phyloP scores from a whole-genome alignment of 2,888 invertebrate genomes.

The Ophion obscuratus region DNA sequence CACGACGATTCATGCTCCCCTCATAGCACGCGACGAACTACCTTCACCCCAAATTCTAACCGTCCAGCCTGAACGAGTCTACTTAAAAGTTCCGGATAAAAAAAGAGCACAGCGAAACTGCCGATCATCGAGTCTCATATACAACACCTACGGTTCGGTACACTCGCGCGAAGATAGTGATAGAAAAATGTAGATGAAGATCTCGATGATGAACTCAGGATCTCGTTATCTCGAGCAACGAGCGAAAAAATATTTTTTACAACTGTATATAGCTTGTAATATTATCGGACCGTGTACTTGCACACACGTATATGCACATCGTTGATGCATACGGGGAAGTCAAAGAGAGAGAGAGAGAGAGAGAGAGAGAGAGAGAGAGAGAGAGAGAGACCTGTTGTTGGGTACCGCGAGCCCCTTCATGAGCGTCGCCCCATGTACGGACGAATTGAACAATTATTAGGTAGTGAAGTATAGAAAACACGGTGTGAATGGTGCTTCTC shows the following conservation, averaged over 20 bases:
- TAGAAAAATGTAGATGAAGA: too few species aligned
- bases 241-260: background rate
- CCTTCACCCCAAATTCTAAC: slow-evolving; percentile 13
- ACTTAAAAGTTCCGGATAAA: slow-evolving; percentile 5
- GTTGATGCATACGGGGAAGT: background rate
- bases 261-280: too few species aligned
- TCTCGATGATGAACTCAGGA: too few species aligned
- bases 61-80: background rate
- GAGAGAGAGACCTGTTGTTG: background rate
- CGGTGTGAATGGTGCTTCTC: slow-evolving; percentile 76
- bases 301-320: slow-evolving; percentile 9
- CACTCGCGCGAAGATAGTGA: too few species aligned
- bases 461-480: slow-evolving; percentile 37
- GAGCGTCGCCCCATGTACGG: slow-evolving; percentile 11
- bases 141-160: too few species aligned
- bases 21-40: slow-evolving; percentile 47
- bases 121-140: background rate
- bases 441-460: slow-evolving; percentile 48
- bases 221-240: background rate
- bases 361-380: background rate
- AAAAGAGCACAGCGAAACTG: slow-evolving; percentile 10
- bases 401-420: background rate
- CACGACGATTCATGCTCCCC: slow-evolving; percentile 61
- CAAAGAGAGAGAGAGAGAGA: too few species aligned
- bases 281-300: background rate